Base-by-base conservation (phyloP, 92 coral and sea anemone genomes). In the Palythoa grandiflora region DNA sequence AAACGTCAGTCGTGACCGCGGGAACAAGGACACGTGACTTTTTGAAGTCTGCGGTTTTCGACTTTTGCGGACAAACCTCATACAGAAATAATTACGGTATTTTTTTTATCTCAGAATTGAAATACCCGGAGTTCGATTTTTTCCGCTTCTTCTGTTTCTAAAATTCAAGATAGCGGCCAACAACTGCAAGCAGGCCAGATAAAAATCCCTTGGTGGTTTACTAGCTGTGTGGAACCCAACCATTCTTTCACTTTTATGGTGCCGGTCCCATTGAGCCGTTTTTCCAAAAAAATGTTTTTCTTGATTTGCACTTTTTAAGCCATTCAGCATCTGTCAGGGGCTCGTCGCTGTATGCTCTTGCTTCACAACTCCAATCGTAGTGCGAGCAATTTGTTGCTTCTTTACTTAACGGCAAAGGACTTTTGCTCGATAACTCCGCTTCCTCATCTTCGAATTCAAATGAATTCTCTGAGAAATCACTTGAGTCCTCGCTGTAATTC, bases 291-390 rank as follows among this genome's bases (percentile, higher is more conserved):
- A 16, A 3, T 13, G 7, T 6, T 65, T 65, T 65, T 16, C 71
- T 65, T 65, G 15, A 2, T 15, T 65, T 35, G 16, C 16, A 65
- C 35, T 65, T 65, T 21, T 65, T 38, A 65, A 65, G 71, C 71
- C 35, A 65, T 65, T 65, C 71, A 65, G 71, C 71, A 65, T 17
- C 21, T 2, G 71, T 35, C 15, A 65, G 71, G 73, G 73, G 73
- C 73, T 68, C 39, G 9, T 68, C 73, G 38, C 73, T 68, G 38
- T 68, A 68, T n/a, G 39, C 38, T 68, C 1, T 20, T 65, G 71
- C 71, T 19, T 21, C 35, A 65, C 35, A 17, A 19, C 71, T 57
- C 13, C 16, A 61, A 61, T 61, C 19, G 19, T 14, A 10, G 19
- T 61, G 68, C 1, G 68, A 61, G 68, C 1, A 61, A 61, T 61